Conservation (phyloP, 1,140 invertebrate species). For the Contarinia nasturtii region DNA sequence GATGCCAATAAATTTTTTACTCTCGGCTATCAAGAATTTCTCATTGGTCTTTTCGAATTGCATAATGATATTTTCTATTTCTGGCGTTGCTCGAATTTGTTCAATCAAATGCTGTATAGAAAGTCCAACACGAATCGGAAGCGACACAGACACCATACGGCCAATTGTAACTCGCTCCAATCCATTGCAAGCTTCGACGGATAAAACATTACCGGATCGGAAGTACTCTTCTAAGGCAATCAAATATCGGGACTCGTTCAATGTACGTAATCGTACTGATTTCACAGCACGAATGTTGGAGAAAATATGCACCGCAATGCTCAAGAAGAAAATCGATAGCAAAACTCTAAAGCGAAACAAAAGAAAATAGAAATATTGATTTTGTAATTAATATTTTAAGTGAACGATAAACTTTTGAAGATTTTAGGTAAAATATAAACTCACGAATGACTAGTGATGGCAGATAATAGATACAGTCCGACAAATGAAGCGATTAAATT, state of each 20-base stretch:
- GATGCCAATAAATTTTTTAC: slow-evolving; percentile 17
- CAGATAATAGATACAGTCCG: slow-evolving; percentile 54
- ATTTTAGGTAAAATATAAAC: slow-evolving; percentile 4
- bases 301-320: slow-evolving; percentile 65
- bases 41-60: slow-evolving; percentile 27
- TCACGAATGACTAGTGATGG: slow-evolving; percentile 35
- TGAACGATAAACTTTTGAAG: slow-evolving; percentile 8
- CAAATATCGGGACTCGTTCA: slow-evolving; percentile 60
- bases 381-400: neutral
- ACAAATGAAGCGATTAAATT: slow-evolving; percentile 68
- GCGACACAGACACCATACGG: slow-evolving; percentile 22
- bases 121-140: slow-evolving; percentile 19
- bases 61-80: slow-evolving; percentile 18
- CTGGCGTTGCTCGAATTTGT: slow-evolving; percentile 14
- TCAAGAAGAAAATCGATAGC: slow-evolving; percentile 45
- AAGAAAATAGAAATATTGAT: slow-evolving; percentile 1
- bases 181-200: slow-evolving; percentile 30
- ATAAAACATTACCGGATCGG: slow-evolving; percentile 24
- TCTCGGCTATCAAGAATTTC: slow-evolving; percentile 22
- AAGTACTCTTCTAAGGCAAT: slow-evolving; percentile 43
- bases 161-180: slow-evolving; percentile 37
- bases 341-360: slow-evolving; percentile 30
- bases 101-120: slow-evolving; percentile 16
- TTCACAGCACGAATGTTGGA: slow-evolving; percentile 75
- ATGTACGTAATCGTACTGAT: slow-evolving; percentile 45